Percentiles rank a stretch among this genome's conserved stretches.
phyloP scores from a whole-genome alignment of 2,888 invertebrate species.

The Iphiclides podalirius region DNA sequence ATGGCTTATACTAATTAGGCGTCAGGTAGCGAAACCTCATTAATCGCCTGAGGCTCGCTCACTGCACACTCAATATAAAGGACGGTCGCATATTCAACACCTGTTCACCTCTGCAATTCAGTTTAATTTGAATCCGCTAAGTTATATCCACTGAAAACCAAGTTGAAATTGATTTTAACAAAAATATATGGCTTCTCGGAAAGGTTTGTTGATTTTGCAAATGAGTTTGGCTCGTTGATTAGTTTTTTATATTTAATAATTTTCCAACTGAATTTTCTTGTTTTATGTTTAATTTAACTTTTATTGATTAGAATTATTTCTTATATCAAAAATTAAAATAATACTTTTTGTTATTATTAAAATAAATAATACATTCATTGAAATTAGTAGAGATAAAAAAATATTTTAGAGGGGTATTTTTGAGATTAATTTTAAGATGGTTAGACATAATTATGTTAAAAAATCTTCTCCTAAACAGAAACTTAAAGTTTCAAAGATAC shows the following conservation, averaged over 20 bases:
- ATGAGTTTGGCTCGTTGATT: background rate
- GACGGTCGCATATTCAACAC: conserved; percentile 45
- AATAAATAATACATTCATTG: too few relatives aligned
- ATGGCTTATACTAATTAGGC: conserved; percentile 45
- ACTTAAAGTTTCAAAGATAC: too few relatives aligned
- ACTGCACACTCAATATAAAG: conserved; percentile 41
- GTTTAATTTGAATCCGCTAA: conserved; percentile 46
- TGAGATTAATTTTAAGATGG: too few relatives aligned
- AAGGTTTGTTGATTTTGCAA: conserved; percentile 7
- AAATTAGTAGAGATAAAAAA: too few relatives aligned
- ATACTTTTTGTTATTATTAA: too few relatives aligned
- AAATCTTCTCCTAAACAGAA: too few relatives aligned
- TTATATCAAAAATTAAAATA: too few relatives aligned
- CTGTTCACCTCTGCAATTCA: conserved; percentile 42
- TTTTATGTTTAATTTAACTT: background rate
- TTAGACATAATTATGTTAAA: too few relatives aligned
- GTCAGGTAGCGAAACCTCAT: conserved; percentile 50
- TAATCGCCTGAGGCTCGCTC: conserved; percentile 41
- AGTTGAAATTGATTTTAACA: conserved; percentile 26
- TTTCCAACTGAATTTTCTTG: background rate
- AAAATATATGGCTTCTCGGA: background rate
- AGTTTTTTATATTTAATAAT: too few relatives aligned
- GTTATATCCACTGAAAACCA: conserved; percentile 31
- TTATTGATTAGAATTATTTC: too few relatives aligned
- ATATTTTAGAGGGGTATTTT: too few relatives aligned